phyloP scores from a whole-genome alignment of 2,888 invertebrate species.

The Pardosa pseudoannulata region DNA sequence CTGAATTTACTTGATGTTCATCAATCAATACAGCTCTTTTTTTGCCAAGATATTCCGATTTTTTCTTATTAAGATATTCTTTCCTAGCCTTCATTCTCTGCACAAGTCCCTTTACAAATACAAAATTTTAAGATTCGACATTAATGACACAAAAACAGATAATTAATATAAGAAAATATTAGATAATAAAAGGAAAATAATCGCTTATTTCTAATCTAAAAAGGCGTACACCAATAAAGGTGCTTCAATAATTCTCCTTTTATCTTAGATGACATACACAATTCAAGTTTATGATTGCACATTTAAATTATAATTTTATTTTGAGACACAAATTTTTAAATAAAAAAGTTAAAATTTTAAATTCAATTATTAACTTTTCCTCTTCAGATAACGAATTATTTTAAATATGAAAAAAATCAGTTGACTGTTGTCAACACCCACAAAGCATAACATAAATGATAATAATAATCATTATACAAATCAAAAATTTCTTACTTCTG shows the following conservation, averaged over 20 bases:
- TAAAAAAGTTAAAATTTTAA: not conserved
- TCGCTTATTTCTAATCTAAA: not conserved
- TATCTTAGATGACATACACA: too few species aligned
- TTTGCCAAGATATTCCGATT: constrained; percentile 18
- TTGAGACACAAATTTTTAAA: too few species aligned
- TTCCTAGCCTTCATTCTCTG: constrained; percentile 37
- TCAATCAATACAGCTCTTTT: constrained; percentile 35
- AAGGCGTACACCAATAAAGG: not conserved
- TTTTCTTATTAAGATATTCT: constrained; percentile 23
- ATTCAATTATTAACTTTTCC: not conserved
- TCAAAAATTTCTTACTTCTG: not conserved
- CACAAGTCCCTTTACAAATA: constrained; percentile 26
- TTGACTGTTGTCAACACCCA: not conserved
- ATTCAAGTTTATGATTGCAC: too few species aligned
- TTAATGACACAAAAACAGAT: not conserved
- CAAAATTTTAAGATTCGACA: not conserved
- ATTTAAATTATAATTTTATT: too few species aligned
- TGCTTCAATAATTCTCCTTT: too few species aligned
- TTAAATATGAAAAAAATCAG: not conserved
- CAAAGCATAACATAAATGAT: not conserved
- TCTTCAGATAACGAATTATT: not conserved
- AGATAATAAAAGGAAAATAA: not conserved
- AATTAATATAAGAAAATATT: not conserved
- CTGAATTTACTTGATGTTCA: constrained; percentile 22
- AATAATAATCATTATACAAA: not conserved